phyloP scores from a whole-genome alignment of 2,888 invertebrate genomes.

The Bombylius discolor region DNA sequence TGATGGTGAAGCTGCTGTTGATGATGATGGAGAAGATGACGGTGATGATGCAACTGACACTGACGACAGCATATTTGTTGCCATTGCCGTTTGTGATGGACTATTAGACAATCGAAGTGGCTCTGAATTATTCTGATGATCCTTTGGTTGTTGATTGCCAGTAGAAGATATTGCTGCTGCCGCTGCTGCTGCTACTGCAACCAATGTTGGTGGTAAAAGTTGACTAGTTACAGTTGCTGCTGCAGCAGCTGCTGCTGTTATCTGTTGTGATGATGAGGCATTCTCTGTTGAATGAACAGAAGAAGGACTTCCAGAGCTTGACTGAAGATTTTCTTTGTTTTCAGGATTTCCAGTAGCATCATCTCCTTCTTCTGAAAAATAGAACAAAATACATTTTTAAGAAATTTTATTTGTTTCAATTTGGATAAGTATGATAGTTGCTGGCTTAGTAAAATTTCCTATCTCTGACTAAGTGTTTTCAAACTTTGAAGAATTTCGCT shows the following conservation, averaged over 20 bases:
- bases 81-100: not conserved
- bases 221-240: not conserved
- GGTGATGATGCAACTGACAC: slow-evolving; percentile 2
- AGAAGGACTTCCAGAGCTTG: slow-evolving; percentile 14
- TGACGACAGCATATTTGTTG: not conserved
- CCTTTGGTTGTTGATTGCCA: not conserved
- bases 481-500: too few species aligned
- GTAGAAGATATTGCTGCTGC: not conserved
- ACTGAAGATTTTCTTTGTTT: slow-evolving; percentile 5
- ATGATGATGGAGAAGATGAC: slow-evolving; percentile 5
- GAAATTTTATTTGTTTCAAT: not conserved
- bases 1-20: slow-evolving; percentile 11
- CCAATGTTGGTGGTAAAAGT: not conserved
- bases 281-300: slow-evolving; percentile 6
- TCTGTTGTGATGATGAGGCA: not conserved
- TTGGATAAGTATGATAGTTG: not conserved
- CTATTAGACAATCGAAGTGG: too few species aligned
- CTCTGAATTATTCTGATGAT: too few species aligned
- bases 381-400: not conserved
- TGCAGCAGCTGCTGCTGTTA: not conserved
- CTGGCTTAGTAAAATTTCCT: too few species aligned
- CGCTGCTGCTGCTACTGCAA: not conserved
- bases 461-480: too few species aligned
- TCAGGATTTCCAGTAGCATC: slow-evolving; percentile 7
- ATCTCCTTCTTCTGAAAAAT: slow-evolving; percentile 13